phyloP scores from a whole-genome alignment of 2,797 vertebrate genomes.

The Nyctibius grandis region DNA sequence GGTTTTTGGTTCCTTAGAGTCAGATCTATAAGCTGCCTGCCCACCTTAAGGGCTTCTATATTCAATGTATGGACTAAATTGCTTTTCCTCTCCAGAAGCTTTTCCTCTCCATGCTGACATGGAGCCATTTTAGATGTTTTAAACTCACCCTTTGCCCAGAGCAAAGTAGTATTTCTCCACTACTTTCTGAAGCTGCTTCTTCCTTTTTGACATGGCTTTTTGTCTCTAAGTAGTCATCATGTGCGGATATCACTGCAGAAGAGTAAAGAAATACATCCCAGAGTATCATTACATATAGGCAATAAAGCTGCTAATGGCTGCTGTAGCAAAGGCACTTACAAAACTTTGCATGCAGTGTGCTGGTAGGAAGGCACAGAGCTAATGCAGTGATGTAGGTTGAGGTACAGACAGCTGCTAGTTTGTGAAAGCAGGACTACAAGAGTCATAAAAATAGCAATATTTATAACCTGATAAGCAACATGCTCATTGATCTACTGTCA shows the following conservation, averaged over 20 bases:
- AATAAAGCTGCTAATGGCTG: conserved; percentile 37
- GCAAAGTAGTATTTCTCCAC: neutral
- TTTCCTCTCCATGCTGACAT: no score
- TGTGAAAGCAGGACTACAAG: neutral
- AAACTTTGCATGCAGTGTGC: neutral
- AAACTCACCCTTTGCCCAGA: neutral
- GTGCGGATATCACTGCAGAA: neutral
- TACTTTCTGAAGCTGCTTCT: neutral
- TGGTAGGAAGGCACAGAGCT: neutral
- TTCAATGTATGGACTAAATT: neutral
- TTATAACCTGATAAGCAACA: neutral
- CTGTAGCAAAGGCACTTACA: neutral
- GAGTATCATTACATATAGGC: neutral
- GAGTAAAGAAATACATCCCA: conserved; percentile 4
- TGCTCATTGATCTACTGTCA: neutral
- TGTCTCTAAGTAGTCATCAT: conserved; percentile 19
- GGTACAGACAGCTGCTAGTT: neutral
- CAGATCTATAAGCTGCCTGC: neutral
- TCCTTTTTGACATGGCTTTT: neutral
- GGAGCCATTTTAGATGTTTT: neutral
- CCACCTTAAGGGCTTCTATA: neutral
- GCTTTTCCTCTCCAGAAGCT: neutral
- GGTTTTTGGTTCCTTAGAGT: neutral
- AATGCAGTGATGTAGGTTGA: neutral
- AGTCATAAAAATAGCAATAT: neutral